These are phyloP conservation scores for Yoshiicerus persimilis DNA, from an alignment of 1,140 invertebrate genomes.

Conservation along the genomic window DNA sequence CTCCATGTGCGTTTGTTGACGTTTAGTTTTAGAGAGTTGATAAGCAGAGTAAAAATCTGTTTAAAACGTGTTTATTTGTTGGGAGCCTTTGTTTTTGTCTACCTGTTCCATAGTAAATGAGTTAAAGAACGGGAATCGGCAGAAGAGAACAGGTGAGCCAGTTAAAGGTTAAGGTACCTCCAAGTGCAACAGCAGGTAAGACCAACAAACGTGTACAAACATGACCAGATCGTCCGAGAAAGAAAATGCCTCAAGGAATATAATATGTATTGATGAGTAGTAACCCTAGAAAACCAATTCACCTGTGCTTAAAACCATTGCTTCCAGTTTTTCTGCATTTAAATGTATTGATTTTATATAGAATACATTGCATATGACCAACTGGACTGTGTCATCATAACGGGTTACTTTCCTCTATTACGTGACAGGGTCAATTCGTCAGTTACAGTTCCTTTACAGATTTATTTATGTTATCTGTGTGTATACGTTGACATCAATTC, in stretches of 20 bases:
- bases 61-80: background rate
- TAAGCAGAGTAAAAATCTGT: background rate
- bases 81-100: background rate
- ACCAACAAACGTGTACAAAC: background rate
- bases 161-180: background rate
- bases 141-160: background rate
- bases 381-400: background rate
- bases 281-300: background rate
- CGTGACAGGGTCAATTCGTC: background rate
- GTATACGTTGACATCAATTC: too few relatives aligned
- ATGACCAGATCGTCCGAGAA: background rate
- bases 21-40: background rate
- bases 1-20: background rate
- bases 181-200: background rate
- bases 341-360: background rate
- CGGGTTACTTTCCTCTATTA: background rate
- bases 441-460: background rate
- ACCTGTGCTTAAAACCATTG: background rate
- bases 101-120: background rate
- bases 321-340: background rate
- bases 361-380: background rate
- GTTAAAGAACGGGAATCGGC: constrained; percentile 11
- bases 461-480: too few relatives aligned
- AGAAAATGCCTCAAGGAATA: background rate
- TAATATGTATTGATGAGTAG: background rate